These are phyloP conservation scores for Peromyscus leucopus DNA, from an alignment of 2,113 vertebrate species.

Conservation along the genomic window DNA sequence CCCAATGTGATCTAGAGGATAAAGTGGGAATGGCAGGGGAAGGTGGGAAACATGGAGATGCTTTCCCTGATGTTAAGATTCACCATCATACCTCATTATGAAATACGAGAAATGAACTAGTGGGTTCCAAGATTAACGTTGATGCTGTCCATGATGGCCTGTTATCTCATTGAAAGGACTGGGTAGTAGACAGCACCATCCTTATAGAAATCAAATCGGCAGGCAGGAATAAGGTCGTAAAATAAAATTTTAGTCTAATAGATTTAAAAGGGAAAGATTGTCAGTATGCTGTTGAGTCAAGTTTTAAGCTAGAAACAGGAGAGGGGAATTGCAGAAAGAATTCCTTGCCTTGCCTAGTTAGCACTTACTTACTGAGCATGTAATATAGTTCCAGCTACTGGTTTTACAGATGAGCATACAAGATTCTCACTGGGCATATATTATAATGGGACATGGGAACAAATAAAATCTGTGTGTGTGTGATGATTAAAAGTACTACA, in stretches of 20 bases:
- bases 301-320: background rate
- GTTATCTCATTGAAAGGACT: background rate
- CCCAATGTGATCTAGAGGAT: background rate
- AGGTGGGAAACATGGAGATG: background rate
- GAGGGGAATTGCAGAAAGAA: background rate
- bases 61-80: background rate
- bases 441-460: background rate
- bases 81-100: background rate
- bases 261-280: background rate
- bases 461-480: background rate
- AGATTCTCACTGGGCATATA: background rate
- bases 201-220: slow-evolving; percentile 12
- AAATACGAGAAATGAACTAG: background rate
- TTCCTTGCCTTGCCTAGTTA: background rate
- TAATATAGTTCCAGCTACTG: background rate
- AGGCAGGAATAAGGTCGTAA: slow-evolving; percentile 27
- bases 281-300: background rate
- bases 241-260: background rate
- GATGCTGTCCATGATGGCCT: background rate
- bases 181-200: background rate
- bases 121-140: background rate
- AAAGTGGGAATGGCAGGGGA: background rate
- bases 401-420: background rate
- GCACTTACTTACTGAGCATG: background rate
- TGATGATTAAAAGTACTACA: background rate